These are phyloP conservation scores for Strigops habroptila DNA, from an alignment of 2,113 vertebrate species.

Conservation along the genomic window DNA sequence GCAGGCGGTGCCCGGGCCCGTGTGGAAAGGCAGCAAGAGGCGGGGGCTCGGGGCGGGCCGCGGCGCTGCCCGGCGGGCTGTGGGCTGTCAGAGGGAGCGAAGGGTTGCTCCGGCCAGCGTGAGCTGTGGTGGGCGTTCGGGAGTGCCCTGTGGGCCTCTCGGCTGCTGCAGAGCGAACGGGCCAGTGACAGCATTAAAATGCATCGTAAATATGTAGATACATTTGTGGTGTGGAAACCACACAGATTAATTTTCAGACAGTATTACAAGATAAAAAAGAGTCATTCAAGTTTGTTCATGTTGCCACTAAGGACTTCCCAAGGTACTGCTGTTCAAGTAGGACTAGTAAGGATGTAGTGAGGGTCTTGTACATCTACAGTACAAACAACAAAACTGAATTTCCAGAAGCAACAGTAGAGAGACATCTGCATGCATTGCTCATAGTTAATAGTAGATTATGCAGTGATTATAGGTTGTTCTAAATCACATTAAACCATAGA, in stretches of 20 bases:
- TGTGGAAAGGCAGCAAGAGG: no score
- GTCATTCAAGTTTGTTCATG: background rate
- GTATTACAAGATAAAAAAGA: background rate
- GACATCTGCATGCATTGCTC: accelerated
- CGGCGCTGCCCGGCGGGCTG: background rate
- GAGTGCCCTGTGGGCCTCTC: accelerated
- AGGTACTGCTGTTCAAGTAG: background rate
- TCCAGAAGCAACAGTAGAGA: background rate
- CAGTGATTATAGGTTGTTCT: background rate
- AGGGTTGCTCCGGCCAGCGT: accelerated
- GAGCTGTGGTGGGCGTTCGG: no score
- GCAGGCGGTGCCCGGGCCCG: no score
- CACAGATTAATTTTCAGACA: background rate
- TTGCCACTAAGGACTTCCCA: background rate
- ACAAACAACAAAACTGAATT: background rate
- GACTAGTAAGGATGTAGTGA: background rate
- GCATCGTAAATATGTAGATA: background rate
- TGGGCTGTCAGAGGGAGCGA: accelerated
- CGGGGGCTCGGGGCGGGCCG: background rate
- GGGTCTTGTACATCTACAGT: background rate
- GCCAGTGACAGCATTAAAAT: background rate
- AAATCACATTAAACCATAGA: background rate
- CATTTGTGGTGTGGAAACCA: background rate
- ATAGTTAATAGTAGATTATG: background rate
- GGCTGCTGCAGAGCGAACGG: no score